phyloP scores from a whole-genome alignment of 2,797 vertebrate genomes.

The Arctocebus calabarensis region DNA sequence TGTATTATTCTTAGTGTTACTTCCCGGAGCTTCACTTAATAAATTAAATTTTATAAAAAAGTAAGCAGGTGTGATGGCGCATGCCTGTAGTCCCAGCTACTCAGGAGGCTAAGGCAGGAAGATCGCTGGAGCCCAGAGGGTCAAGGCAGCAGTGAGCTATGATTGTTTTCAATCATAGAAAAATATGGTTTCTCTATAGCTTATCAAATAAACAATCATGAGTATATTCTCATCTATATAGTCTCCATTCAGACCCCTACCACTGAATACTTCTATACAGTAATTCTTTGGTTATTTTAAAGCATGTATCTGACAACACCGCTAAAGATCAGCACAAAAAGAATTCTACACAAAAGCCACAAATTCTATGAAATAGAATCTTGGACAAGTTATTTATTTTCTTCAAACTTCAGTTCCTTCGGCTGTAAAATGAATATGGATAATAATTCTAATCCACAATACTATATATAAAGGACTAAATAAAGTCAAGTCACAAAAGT shows the following conservation, averaged over 20 bases:
- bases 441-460: background rate
- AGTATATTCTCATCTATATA: background rate
- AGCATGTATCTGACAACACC: background rate
- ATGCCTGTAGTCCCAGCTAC: background rate
- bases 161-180: background rate
- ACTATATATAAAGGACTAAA: background rate
- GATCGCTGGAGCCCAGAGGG: background rate
- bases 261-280: background rate
- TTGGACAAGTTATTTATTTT: background rate
- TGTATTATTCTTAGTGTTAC: background rate
- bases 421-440: background rate
- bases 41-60: background rate
- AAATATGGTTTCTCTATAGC: background rate
- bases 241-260: background rate
- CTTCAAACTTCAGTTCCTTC: background rate
- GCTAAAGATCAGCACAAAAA: background rate
- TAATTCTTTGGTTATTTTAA: background rate
- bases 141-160: background rate
- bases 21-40: background rate
- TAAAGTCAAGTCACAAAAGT: background rate
- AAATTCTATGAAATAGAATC: background rate
- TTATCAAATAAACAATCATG: background rate
- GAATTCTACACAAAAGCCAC: background rate
- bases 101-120: background rate
- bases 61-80: fast-evolving